A percentile compares a stretch with the other conserved stretches of the same genome.
These are phyloP conservation scores for Lasioglossum calceatum DNA, from an alignment of 2,888 invertebrate genomes.

Conservation along the genomic window DNA sequence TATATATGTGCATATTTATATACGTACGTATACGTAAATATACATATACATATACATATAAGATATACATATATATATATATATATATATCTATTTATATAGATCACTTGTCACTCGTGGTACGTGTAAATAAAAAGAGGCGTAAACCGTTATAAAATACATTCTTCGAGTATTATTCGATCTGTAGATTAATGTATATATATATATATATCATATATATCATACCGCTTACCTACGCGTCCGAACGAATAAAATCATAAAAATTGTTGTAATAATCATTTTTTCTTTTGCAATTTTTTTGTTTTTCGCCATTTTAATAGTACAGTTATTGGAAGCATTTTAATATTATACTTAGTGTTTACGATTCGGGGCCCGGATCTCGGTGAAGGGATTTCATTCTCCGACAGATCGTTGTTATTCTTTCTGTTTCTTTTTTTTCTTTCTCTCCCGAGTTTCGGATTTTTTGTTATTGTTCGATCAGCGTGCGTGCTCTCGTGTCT, in stretches of 20 bases:
- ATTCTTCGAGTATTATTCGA: constrained; percentile 82
- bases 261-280: constrained; percentile 75
- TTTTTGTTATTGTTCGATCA: not conserved
- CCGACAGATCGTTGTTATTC: not conserved
- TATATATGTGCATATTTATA: constrained; percentile 53
- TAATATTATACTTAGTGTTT: constrained; percentile 79
- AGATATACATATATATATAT: constrained; percentile 49
- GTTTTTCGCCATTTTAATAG: constrained; percentile 71
- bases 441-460: not conserved
- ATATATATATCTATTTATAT: constrained; percentile 60
- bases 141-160: constrained; percentile 85
- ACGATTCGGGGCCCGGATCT: constrained; percentile 69
- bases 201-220: constrained; percentile 53
- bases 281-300: constrained; percentile 21
- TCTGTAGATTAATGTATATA: constrained; percentile 70
- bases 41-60: constrained; percentile 61
- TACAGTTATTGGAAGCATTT: constrained; percentile 83
- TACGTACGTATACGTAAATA: constrained; percentile 7
- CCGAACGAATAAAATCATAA: constrained; percentile 81
- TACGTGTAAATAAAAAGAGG: constrained; percentile 83
- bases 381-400: constrained; percentile 65
- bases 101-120: constrained; percentile 83
- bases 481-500: not conserved
- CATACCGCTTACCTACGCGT: constrained; percentile 76
- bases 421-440: not conserved